Conservation (phyloP, 92 coral and sea anemone species). For the Siderastrea siderea region DNA sequence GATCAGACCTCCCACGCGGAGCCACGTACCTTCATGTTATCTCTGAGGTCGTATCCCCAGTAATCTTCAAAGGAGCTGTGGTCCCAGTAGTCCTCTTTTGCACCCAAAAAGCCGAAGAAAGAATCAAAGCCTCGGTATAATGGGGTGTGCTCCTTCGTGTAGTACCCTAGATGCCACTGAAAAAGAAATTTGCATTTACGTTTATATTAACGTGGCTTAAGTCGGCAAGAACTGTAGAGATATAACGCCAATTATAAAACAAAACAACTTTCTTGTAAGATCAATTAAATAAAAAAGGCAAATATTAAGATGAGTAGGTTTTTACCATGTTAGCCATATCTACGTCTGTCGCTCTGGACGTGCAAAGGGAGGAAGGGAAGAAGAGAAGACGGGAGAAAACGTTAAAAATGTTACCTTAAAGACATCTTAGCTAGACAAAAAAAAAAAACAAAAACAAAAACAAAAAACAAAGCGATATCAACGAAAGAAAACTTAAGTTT, state of each 20-base stretch:
- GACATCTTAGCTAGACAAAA: not conserved
- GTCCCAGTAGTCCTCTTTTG: slow-evolving; percentile 96
- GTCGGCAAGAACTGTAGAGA: no score
- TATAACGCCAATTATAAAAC: no score
- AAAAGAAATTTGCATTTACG: not conserved
- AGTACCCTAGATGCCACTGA: slow-evolving; percentile 98
- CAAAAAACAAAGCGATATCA: no score
- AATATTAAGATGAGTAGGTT: no score
- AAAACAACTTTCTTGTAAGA: no score
- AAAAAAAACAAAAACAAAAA: no score
- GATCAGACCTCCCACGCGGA: no score
- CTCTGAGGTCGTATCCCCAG: slow-evolving; percentile 90
- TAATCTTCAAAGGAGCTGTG: slow-evolving; percentile 86
- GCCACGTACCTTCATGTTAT: slow-evolving; percentile 77
- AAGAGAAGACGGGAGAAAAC: not conserved
- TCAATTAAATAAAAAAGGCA: no score
- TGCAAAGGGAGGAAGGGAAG: not conserved
- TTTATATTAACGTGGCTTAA: no score
- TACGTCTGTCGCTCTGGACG: no score
- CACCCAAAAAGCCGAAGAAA: slow-evolving; percentile 92
- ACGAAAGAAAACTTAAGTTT: no score
- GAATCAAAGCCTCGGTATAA: slow-evolving; percentile 92
- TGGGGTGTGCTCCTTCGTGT: slow-evolving; percentile 93
- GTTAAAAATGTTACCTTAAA: not conserved
- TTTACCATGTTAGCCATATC: no score